phyloP scores from a whole-genome alignment of 1,140 invertebrate species.

The Penaeus japonicus region DNA sequence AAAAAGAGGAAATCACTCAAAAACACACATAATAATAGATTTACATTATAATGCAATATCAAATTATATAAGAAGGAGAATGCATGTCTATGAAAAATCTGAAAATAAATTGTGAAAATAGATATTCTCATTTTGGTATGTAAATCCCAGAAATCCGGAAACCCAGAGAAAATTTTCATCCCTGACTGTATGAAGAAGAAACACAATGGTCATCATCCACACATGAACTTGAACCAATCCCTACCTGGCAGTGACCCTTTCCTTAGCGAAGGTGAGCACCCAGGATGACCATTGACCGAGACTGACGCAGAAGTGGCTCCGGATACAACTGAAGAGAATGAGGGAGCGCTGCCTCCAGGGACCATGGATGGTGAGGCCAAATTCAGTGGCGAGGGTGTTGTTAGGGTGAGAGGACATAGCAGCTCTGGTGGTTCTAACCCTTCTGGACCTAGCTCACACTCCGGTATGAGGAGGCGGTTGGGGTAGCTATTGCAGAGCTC shows the following conservation, averaged over 20 bases:
- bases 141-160: too few relatives aligned
- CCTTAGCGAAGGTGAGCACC: not conserved
- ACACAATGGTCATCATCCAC: not conserved
- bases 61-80: too few relatives aligned
- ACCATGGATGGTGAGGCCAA: slow-evolving; percentile 46
- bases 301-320: slow-evolving; percentile 70
- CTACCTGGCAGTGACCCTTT: not conserved
- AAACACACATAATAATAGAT: too few relatives aligned
- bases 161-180: too few relatives aligned
- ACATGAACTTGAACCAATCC: not conserved
- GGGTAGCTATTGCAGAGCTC: slow-evolving; percentile 80
- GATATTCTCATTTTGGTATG: too few relatives aligned
- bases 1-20: too few relatives aligned
- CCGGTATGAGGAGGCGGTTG: slow-evolving; percentile 75
- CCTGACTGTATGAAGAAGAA: too few relatives aligned
- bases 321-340: slow-evolving; percentile 70
- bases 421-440: not conserved
- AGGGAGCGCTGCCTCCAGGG: slow-evolving; percentile 43
- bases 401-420: slow-evolving; percentile 6
- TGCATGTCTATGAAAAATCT: too few relatives aligned
- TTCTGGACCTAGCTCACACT: slow-evolving; percentile 70
- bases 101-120: too few relatives aligned
- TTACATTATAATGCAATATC: too few relatives aligned
- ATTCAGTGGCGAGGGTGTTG: slow-evolving; percentile 17
- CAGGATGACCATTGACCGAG: not conserved